Percentiles rank a stretch among this genome's conserved stretches.
phyloP scores from a whole-genome alignment of 2,113 vertebrate species.

The Oostethus manadensis region DNA sequence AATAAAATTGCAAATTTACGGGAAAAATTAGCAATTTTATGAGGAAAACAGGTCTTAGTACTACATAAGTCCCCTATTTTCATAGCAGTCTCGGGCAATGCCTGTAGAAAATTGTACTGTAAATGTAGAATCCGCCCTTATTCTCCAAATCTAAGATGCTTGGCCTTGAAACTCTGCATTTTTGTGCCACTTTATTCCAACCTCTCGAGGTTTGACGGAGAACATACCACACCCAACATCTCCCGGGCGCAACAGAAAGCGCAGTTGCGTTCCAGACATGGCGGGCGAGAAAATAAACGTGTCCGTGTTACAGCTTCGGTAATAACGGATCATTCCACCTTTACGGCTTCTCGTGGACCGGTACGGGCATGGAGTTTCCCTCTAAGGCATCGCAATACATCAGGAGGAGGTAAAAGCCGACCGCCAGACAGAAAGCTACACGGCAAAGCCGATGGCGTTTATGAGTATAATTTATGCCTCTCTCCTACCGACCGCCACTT shows the following conservation, averaged over 20 bases:
- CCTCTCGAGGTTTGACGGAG: background rate
- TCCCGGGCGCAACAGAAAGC: too few species aligned
- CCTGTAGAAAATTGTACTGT: too few species aligned
- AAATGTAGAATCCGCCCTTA: too few species aligned
- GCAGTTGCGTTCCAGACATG: background rate
- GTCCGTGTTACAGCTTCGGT: background rate
- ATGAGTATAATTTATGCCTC: slow-evolving; percentile 16
- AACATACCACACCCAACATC: background rate
- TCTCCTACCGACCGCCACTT: slow-evolving; percentile 1
- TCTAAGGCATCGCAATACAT: slow-evolving; percentile 6
- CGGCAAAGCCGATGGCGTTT: slow-evolving; percentile 14
- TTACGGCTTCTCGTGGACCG: background rate
- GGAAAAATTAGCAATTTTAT: too few species aligned
- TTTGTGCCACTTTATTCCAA: too few species aligned
- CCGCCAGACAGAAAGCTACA: slow-evolving; percentile 4
- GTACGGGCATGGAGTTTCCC: slow-evolving; percentile 6
- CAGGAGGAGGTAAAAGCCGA: slow-evolving; percentile 5
- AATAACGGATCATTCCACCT: slow-evolving; percentile 8
- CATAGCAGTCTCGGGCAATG: too few species aligned
- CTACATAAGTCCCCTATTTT: too few species aligned
- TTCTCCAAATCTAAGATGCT: too few species aligned
- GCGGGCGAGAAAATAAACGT: slow-evolving; percentile 9
- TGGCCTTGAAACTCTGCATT: too few species aligned
- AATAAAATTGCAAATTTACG: too few species aligned
- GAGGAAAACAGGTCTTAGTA: too few species aligned